A percentile compares a stretch with the other conserved stretches of the same genome.
Conservation (phyloP, 1,140 invertebrate genomes). For the Meloidogyne hapla region DNA sequence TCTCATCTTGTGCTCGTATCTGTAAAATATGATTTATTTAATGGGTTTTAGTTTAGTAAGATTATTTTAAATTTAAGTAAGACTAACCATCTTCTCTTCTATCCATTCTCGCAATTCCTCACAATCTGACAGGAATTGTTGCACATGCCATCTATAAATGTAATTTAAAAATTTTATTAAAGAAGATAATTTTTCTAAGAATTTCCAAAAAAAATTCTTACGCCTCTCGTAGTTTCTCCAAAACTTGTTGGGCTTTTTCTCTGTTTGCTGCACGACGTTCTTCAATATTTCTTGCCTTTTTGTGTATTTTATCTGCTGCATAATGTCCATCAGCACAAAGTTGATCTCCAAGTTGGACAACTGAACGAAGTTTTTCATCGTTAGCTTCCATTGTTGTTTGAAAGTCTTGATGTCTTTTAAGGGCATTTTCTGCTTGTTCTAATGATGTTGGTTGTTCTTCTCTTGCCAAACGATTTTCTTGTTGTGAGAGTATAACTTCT, state of each 20-base stretch:
- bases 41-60: background rate
- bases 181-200: slow-evolving; percentile 75
- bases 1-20: slow-evolving; percentile 96
- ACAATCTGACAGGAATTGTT: slow-evolving; percentile 75
- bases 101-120: slow-evolving; percentile 85
- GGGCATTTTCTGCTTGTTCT: slow-evolving; percentile 92
- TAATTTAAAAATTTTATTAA: background rate
- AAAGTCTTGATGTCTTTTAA: slow-evolving; percentile 94
- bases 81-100: slow-evolving; percentile 60
- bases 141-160: slow-evolving; percentile 14
- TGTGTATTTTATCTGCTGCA: slow-evolving; percentile 79
- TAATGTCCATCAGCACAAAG: slow-evolving; percentile 74
- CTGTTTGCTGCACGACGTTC: slow-evolving; percentile 82
- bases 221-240: slow-evolving; percentile 90
- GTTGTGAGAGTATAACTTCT: slow-evolving; percentile 92
- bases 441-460: slow-evolving; percentile 89
- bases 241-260: slow-evolving; percentile 70
- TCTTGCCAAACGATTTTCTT: slow-evolving; percentile 86
- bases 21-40: slow-evolving; percentile 80
- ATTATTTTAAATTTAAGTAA: too few relatives aligned
- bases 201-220: slow-evolving; percentile 70
- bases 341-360: slow-evolving; percentile 85
- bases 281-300: slow-evolving; percentile 89
- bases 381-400: slow-evolving; percentile 99
- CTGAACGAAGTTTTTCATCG: slow-evolving; percentile 95